These are phyloP conservation scores for Typhlichthys subterraneus DNA, from an alignment of 2,797 vertebrate genomes.

Conservation along the genomic window DNA sequence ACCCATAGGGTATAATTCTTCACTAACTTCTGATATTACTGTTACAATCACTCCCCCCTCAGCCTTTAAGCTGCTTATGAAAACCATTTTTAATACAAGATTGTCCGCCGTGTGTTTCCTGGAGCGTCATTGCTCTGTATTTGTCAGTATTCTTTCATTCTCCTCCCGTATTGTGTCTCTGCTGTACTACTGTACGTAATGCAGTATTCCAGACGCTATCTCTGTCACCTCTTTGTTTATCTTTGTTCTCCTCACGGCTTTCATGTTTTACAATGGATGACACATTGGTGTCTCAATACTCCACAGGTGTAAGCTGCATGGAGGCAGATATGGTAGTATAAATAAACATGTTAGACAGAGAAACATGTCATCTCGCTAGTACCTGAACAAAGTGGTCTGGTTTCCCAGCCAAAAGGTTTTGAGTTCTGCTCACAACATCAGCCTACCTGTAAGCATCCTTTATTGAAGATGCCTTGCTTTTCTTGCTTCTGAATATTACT, in stretches of 20 bases:
- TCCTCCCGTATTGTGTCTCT: background rate
- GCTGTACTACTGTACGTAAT: background rate
- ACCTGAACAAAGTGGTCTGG: background rate
- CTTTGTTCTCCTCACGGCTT: background rate
- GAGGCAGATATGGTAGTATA: background rate
- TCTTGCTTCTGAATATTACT: too few relatives aligned
- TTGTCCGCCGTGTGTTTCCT: background rate
- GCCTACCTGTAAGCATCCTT: too few relatives aligned
- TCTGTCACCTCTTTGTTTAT: background rate
- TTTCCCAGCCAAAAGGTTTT: too few relatives aligned
- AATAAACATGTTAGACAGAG: background rate
- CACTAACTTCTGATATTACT: too few relatives aligned
- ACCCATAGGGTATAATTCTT: too few relatives aligned
- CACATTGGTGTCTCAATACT: background rate
- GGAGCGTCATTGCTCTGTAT: background rate
- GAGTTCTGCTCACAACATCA: too few relatives aligned
- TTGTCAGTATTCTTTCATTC: slow-evolving; percentile 1
- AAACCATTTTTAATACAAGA: background rate
- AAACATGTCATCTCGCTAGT: background rate
- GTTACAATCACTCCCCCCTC: background rate
- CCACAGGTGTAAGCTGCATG: background rate
- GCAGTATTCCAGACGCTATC: background rate
- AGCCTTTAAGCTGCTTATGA: background rate
- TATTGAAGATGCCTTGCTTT: too few relatives aligned
- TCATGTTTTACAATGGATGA: background rate